phyloP scores from a whole-genome alignment of 2,113 vertebrate genomes.

The Psettodes erumei region DNA sequence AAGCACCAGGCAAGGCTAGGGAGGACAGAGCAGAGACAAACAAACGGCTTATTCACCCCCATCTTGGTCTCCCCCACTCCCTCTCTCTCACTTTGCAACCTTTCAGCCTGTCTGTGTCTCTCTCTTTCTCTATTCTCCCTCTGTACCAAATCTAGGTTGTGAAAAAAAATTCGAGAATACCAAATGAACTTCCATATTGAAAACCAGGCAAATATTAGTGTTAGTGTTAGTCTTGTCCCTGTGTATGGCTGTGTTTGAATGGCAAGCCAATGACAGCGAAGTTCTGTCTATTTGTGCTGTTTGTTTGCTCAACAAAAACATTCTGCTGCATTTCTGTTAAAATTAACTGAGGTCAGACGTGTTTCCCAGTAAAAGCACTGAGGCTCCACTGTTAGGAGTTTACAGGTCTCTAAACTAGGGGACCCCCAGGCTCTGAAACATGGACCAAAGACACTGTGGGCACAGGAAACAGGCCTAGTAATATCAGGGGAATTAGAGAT shows the following conservation, averaged over 20 bases:
- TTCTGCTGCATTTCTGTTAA: constrained; percentile 55
- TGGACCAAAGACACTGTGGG: neutral
- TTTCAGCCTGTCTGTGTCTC: constrained; percentile 19
- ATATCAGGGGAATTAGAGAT: neutral
- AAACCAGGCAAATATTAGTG: constrained; percentile 37
- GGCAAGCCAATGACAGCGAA: constrained; percentile 1
- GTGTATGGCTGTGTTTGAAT: neutral
- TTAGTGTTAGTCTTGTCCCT: neutral
- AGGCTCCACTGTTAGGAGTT: constrained; percentile 50
- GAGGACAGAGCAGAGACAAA: constrained; percentile 61
- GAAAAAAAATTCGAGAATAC: constrained; percentile 7
- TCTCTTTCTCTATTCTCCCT: constrained; percentile 7
- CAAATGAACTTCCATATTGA: neutral
- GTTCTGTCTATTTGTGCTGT: constrained; percentile 51
- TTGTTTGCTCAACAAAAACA: constrained; percentile 61
- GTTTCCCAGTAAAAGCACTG: constrained; percentile 54
- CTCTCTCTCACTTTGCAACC: constrained; percentile 33
- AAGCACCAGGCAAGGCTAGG: constrained; percentile 52
- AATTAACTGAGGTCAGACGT: constrained; percentile 56
- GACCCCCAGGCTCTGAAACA: neutral
- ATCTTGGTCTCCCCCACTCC: constrained; percentile 24
- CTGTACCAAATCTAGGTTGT: constrained; percentile 5
- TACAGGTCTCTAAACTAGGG: constrained; percentile 27
- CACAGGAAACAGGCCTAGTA: neutral
- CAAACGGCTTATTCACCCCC: constrained; percentile 70